Evolutionary conservation across 2,797 vertebrate genomes (phyloP).

Genomic region (Melanotaenia trifasciata): DNA sequence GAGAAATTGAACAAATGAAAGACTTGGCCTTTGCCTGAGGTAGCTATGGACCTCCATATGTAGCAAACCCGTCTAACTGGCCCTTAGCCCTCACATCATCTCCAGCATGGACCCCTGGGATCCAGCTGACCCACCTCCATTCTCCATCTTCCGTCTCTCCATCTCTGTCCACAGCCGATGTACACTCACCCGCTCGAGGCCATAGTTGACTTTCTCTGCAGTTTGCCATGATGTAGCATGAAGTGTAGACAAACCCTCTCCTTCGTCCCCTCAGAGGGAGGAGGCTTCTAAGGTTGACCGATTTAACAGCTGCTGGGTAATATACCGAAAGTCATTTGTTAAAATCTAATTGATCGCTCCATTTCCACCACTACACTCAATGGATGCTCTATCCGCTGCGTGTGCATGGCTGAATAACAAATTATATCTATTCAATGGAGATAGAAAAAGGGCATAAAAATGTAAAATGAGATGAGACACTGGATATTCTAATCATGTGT

Average conservation of each 20-base stretch:
- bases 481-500: conserved; percentile 35
- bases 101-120: conserved; percentile 70
- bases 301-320: conserved; percentile 85
- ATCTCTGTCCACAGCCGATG: conserved; percentile 66
- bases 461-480: conserved; percentile 35
- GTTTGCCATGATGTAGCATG: conserved; percentile 77
- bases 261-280: conserved; percentile 62
- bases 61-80: conserved; percentile 60
- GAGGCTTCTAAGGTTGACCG: conserved; percentile 77
- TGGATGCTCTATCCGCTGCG: conserved; percentile 63
- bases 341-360: conserved; percentile 86
- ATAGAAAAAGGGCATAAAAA: conserved; percentile 16
- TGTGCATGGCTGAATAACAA: conserved; percentile 72
- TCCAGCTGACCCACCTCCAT: conserved; percentile 74
- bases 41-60: conserved; percentile 77
- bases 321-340: conserved; percentile 85
- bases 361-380: conserved; percentile 78
- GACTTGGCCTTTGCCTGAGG: conserved; percentile 77
- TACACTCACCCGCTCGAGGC: conserved; percentile 69
- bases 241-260: conserved; percentile 66
- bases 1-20: conserved; percentile 66
- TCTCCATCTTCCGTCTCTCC: conserved; percentile 60
- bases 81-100: conserved; percentile 70
- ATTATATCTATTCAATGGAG: conserved; percentile 68
- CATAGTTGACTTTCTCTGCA: conserved; percentile 85